Conservation (phyloP, 2,888 invertebrate genomes). For the Rhingia rostrata region DNA sequence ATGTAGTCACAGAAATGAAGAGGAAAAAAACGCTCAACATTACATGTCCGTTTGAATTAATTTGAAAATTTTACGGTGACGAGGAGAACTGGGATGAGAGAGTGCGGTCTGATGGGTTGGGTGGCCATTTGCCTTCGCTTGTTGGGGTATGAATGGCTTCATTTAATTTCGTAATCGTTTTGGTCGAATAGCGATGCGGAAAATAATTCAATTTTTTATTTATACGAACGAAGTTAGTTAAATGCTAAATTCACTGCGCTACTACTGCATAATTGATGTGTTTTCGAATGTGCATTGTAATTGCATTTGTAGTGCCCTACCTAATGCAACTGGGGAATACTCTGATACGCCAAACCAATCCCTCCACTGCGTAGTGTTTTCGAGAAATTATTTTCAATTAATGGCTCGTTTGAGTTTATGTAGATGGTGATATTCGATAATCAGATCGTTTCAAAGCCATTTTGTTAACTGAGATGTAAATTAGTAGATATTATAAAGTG, state of each 20-base stretch:
- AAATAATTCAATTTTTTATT: constrained; percentile 59
- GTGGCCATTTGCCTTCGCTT: neutral
- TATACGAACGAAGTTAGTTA: constrained; percentile 13
- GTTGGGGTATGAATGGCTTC: constrained; percentile 47
- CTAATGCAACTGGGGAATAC: neutral
- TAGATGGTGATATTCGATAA: constrained; percentile 12
- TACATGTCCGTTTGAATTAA: constrained; percentile 66
- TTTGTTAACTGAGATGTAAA: constrained; percentile 27
- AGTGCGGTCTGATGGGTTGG: neutral
- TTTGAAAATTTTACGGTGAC: constrained; percentile 50
- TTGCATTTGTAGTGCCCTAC: constrained; percentile 26
- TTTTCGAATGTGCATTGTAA: constrained; percentile 57
- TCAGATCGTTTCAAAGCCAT: constrained; percentile 21
- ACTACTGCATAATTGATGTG: constrained; percentile 51
- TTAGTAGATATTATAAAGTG: constrained; percentile 6
- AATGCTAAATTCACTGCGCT: constrained; percentile 46
- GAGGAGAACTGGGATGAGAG: neutral
- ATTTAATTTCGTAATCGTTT: constrained; percentile 63
- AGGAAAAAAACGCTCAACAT: constrained; percentile 49
- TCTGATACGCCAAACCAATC: neutral
- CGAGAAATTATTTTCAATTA: constrained; percentile 43
- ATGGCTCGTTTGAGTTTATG: constrained; percentile 31
- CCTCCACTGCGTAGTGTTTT: constrained; percentile 29
- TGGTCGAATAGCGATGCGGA: constrained; percentile 46
- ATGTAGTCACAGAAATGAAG: constrained; percentile 1